Evolutionary conservation across 2,797 vertebrate species (phyloP).

Genomic region (Chelon auratus): DNA sequence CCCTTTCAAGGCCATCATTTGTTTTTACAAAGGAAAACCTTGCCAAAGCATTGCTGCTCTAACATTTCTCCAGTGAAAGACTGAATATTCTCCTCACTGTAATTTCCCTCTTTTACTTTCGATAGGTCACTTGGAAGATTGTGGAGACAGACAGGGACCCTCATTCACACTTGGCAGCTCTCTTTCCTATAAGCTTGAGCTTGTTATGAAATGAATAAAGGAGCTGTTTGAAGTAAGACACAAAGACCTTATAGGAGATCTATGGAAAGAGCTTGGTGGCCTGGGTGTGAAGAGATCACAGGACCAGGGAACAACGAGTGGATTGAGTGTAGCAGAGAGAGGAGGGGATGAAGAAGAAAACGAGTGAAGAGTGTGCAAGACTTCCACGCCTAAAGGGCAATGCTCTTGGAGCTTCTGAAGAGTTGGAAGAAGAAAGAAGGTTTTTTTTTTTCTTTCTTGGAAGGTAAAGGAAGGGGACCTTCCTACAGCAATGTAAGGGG

Average conservation of each 20-base stretch:
- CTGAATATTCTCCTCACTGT: conserved; percentile 15
- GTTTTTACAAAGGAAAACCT: conserved; percentile 52
- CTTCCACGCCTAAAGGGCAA: conserved; percentile 63
- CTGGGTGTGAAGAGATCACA: conserved; percentile 54
- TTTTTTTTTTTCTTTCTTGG: conserved; percentile 15
- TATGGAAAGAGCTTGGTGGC: conserved; percentile 49
- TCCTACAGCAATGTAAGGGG: conserved; percentile 50
- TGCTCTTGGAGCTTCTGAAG: conserved; percentile 43
- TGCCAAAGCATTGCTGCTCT: conserved; percentile 19
- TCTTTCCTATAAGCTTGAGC: conserved; percentile 17
- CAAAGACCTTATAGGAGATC: conserved; percentile 48
- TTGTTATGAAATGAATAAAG: conserved; percentile 44
- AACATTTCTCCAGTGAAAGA: conserved; percentile 21
- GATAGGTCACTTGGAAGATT: conserved; percentile 34
- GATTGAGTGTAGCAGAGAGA: conserved; percentile 71
- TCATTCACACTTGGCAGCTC: conserved; percentile 29
- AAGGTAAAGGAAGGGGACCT: conserved; percentile 45
- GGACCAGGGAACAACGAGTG: conserved; percentile 51
- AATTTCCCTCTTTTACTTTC: conserved; percentile 1
- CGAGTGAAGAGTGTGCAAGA: conserved; percentile 45
- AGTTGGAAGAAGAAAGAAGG: conserved; percentile 28
- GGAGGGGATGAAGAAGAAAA: conserved; percentile 58
- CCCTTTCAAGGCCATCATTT: conserved; percentile 48
- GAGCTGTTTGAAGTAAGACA: conserved; percentile 65
- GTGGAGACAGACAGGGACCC: conserved; percentile 4